phyloP scores from a whole-genome alignment of 2,888 invertebrate genomes.

The Oasisia sp. region DNA sequence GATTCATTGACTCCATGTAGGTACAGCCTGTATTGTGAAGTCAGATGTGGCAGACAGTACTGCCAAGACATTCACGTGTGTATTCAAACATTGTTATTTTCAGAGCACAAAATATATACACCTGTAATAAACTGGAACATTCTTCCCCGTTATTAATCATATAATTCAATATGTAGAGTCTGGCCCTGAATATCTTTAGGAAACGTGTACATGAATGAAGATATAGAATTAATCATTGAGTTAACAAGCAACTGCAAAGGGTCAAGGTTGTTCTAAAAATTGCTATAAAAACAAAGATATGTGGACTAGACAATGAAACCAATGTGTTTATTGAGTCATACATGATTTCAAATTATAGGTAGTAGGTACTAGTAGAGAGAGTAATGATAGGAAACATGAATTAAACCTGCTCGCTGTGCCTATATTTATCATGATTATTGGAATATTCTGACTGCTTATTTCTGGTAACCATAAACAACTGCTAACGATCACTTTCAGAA shows the following conservation, averaged over 20 bases:
- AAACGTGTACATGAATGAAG: neutral
- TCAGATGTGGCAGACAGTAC: neutral
- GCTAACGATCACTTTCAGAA: neutral
- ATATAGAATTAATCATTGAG: neutral
- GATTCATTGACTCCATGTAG: neutral
- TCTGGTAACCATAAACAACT: neutral
- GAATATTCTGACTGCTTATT: neutral
- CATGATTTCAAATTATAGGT: too few relatives aligned
- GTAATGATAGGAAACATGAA: too few relatives aligned
- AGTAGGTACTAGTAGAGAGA: too few relatives aligned
- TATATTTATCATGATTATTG: too few relatives aligned
- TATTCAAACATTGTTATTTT: neutral
- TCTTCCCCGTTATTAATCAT: neutral
- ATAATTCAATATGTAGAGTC: neutral
- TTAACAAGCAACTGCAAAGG: too few relatives aligned
- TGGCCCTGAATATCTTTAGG: neutral
- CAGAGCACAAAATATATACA: neutral
- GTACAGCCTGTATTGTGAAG: neutral
- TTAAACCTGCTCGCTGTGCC: too few relatives aligned
- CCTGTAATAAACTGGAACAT: neutral
- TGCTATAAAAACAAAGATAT: too few relatives aligned
- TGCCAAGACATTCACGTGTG: neutral
- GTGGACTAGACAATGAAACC: too few relatives aligned
- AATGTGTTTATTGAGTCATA: too few relatives aligned
- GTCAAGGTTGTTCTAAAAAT: too few relatives aligned